Evolutionary conservation across 92 coral and sea anemone species (phyloP), one percentile per base, ranked within the genome.

Genomic region (Zoanthus sociatus): DNA sequence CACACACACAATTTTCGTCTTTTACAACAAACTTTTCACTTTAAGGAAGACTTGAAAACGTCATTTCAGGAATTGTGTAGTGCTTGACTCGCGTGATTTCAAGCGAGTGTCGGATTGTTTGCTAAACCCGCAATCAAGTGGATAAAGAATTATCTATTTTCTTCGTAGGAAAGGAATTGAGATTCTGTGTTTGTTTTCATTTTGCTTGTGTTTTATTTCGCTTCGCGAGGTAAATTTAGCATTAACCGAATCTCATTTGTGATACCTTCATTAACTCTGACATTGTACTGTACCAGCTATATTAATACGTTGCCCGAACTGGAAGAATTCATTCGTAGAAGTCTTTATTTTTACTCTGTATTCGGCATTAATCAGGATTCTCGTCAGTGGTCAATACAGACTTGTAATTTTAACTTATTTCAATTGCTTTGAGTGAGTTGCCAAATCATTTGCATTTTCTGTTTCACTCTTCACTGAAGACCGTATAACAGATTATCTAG

Each of bases 41-140:
- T 47, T 45, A 77, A 18, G 8, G 20, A 55, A 16, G 12, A 15
- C 14, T 31, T 69, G 16, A 69, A 13, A 77, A 77, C 9, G 46
- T 17, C 26, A 5, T 63, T 69, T 69, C 47, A 17, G 74, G 21
- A 55, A 77, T 33, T 77, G 20, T 48, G 64, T 58, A 46, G 67
- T 31, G 45, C 14, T 54, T 30, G 53, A 12, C n/a, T 81, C 14
- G 75, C 75, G 75, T 81, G 75, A 47, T 67, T 45, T 47, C 47
- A 21, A 47, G 45, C 18, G 32, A 18, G 73, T 37, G 42, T 37
- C 26, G 26, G 26, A 61, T 10, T 64, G 21, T 81, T 66, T 47
- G 73, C 73, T 7, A 10, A 8, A 1, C 15, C 73, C 45, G 15
- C 45, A 21, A 32, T 69, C 45, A 69, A 3, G 58, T 64, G 15